These are phyloP conservation scores for Bellardia pandia DNA, from an alignment of 2,888 invertebrate species.

Conservation along the genomic window DNA sequence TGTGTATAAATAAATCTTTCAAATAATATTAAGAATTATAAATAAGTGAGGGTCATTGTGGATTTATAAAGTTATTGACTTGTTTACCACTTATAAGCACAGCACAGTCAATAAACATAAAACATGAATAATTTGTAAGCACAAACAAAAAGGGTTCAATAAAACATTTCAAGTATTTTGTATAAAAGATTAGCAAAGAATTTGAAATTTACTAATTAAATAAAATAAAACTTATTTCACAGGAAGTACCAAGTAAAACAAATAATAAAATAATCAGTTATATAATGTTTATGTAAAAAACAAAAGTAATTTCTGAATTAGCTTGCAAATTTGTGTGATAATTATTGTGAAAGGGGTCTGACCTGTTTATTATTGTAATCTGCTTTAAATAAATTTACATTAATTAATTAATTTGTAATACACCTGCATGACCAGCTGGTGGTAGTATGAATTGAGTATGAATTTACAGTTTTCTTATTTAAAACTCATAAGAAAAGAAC, in stretches of 20 bases:
- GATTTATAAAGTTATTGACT: conserved; percentile 60
- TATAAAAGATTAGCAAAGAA: too few species aligned
- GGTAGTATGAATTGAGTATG: not conserved
- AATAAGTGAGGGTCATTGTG: conserved; percentile 55
- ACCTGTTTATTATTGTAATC: conserved; percentile 13
- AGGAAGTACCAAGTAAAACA: conserved; percentile 7
- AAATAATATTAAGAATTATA: conserved; percentile 4
- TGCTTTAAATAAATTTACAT: not conserved
- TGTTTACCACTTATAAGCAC: conserved; percentile 8
- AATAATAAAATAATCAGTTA: not conserved
- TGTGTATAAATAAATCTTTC: conserved; percentile 12
- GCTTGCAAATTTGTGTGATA: not conserved
- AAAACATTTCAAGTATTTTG: conserved; percentile 45
- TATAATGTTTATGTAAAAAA: too few species aligned
- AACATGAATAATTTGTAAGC: conserved; percentile 12
- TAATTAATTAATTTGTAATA: not conserved
- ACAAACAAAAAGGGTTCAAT: conserved; percentile 33
- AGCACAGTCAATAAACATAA: conserved; percentile 48
- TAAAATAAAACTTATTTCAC: not conserved
- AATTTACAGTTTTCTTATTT: not conserved
- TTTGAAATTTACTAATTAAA: not conserved
- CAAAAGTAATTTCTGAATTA: too few species aligned
- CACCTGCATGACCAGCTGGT: conserved; percentile 5
- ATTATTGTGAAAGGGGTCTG: conserved; percentile 36
- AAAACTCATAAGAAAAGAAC: not conserved